Percentiles rank a stretch among this genome's conserved stretches.
Evolutionary conservation across 2,888 invertebrate species (phyloP).

Genomic region (Linnaemya tessellans): DNA sequence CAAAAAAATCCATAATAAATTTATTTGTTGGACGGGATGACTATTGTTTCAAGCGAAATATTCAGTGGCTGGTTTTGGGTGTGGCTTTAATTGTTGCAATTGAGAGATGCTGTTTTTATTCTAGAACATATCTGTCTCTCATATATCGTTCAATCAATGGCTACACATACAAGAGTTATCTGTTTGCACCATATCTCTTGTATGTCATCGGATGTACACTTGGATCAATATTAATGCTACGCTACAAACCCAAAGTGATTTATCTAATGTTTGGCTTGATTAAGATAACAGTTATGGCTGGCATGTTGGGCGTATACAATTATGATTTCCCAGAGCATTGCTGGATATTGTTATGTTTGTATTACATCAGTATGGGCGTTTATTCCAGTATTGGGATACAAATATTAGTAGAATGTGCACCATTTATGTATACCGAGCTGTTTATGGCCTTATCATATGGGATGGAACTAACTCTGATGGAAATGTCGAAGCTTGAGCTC

Average conservation of each 20-base stretch:
- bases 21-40: conserved; percentile 77
- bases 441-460: conserved; percentile 73
- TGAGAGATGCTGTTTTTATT: conserved; percentile 76
- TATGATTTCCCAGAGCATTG: conserved; percentile 77
- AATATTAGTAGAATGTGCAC: conserved; percentile 78
- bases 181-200: conserved; percentile 75
- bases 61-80: conserved; percentile 77
- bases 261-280: conserved; percentile 78
- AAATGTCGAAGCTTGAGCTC: conserved; percentile 76
- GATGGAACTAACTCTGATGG: conserved; percentile 75
- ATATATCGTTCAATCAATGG: conserved; percentile 77
- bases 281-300: conserved; percentile 77
- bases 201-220: conserved; percentile 76
- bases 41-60: conserved; percentile 75
- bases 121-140: conserved; percentile 76
- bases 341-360: conserved; percentile 78
- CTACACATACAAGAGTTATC: conserved; percentile 70
- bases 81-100: conserved; percentile 69
- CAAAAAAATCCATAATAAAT: conserved; percentile 74
- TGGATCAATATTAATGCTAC: conserved; percentile 75
- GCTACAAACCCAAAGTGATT: conserved; percentile 78
- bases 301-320: conserved; percentile 77
- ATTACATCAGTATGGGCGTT: conserved; percentile 77
- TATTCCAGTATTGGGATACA: conserved; percentile 78
- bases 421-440: conserved; percentile 78